A percentile compares a stretch with the other conserved stretches of the same genome.
phyloP scores from a whole-genome alignment of 2,888 invertebrate species.

The Melieria crassipennis region DNA sequence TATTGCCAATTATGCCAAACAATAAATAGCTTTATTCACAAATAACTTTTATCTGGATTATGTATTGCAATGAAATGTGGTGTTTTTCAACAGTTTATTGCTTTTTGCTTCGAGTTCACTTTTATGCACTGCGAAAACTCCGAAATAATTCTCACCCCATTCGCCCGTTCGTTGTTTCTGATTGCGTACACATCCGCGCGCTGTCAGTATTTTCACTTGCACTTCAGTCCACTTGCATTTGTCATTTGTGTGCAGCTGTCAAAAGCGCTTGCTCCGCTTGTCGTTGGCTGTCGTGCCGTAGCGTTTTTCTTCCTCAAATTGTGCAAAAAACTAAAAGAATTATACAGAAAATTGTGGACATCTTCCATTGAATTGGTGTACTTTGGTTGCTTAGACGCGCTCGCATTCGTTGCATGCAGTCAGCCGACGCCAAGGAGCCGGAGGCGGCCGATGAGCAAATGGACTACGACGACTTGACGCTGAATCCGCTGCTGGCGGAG shows the following conservation, averaged over 20 bases:
- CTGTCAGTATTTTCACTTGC: too few species aligned
- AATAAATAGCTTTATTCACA: too few species aligned
- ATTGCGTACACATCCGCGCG: too few species aligned
- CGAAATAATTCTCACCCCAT: too few species aligned
- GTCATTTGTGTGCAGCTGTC: constrained; percentile 14
- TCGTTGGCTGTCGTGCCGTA: not conserved
- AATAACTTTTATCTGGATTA: too few species aligned
- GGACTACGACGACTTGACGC: constrained; percentile 38
- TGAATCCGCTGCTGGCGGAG: constrained; percentile 36
- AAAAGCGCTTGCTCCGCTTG: constrained; percentile 12
- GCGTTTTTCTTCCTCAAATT: constrained; percentile 23
- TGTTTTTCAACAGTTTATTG: too few species aligned
- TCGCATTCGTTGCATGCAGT: not conserved
- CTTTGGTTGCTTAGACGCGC: constrained; percentile 7
- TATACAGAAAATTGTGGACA: constrained; percentile 29
- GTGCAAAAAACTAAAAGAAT: constrained; percentile 28
- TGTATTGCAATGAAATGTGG: too few species aligned
- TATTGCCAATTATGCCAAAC: too few species aligned
- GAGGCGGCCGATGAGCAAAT: constrained; percentile 47
- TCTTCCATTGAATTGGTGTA: not conserved
- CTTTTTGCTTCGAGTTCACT: too few species aligned
- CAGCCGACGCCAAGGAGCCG: not conserved
- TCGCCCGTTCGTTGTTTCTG: too few species aligned
- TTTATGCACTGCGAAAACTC: too few species aligned
- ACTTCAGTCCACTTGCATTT: not conserved